A percentile compares a stretch with the other conserved stretches of the same genome.
Conservation (phyloP, 1,140 invertebrate species). For the Stenopsyche tienmushanensis region DNA sequence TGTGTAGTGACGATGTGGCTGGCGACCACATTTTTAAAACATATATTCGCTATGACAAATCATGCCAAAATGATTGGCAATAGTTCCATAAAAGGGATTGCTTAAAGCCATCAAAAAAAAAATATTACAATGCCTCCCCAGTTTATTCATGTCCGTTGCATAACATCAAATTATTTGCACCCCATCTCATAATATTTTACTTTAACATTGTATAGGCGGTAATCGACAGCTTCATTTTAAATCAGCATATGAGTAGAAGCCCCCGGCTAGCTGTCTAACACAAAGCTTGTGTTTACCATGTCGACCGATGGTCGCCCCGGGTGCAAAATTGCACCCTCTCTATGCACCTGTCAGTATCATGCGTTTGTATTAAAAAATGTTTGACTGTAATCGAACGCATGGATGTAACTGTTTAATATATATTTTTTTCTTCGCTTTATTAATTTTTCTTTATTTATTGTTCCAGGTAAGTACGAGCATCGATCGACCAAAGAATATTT, state of each 20-base stretch:
- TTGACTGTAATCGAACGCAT: too few relatives aligned
- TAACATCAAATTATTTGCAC: conserved; percentile 35
- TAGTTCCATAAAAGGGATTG: too few relatives aligned
- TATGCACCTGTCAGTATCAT: not conserved
- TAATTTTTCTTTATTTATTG: not conserved
- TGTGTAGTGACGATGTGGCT: conserved; percentile 21
- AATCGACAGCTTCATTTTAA: conserved; percentile 28
- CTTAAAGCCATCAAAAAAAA: too few relatives aligned
- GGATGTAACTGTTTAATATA: not conserved
- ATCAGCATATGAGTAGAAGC: conserved; percentile 12
- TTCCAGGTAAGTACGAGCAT: too few relatives aligned
- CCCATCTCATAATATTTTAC: too few relatives aligned
- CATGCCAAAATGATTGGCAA: too few relatives aligned
- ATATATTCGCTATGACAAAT: too few relatives aligned
- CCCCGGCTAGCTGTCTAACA: not conserved
- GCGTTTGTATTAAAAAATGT: too few relatives aligned
- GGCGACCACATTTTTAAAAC: too few relatives aligned
- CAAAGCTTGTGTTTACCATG: conserved; percentile 1
- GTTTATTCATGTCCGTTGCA: conserved; percentile 26
- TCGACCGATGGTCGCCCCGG: not conserved
- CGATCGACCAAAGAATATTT: too few relatives aligned
- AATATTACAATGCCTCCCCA: too few relatives aligned
- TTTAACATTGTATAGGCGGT: not conserved
- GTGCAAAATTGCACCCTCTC: not conserved
- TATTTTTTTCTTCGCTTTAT: not conserved